Conservation (phyloP, 2,113 vertebrate species). For the Theristicus caerulescens region DNA sequence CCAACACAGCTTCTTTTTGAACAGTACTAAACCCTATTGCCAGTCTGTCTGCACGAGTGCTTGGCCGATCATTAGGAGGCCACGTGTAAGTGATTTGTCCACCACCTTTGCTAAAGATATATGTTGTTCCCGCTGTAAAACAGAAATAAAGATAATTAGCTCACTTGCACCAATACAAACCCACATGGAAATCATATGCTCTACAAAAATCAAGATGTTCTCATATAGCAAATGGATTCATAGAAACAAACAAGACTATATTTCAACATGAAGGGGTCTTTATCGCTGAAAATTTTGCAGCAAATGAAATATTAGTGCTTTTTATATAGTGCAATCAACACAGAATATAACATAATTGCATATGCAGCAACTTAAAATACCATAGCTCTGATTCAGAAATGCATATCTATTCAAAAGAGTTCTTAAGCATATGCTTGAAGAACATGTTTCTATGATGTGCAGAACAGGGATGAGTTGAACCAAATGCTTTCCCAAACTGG, state of each 20-base stretch:
- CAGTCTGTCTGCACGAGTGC: slow-evolving; percentile 95
- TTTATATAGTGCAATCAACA: slow-evolving; percentile 17
- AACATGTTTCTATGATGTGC: neutral
- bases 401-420: neutral
- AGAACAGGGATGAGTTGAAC: neutral
- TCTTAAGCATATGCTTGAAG: neutral
- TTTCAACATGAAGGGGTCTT: slow-evolving; percentile 23
- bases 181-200: neutral
- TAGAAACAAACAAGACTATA: neutral
- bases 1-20: slow-evolving; percentile 93
- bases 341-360: slow-evolving; percentile 16
- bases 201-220: neutral
- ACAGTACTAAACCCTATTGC: slow-evolving; percentile 98
- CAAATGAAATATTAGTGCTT: neutral
- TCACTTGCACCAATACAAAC: neutral
- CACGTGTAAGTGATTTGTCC: slow-evolving; percentile 98
- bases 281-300: slow-evolving; percentile 12
- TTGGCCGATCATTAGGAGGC: slow-evolving; percentile 97
- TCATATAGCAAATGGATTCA: neutral
- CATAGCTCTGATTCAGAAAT: neutral
- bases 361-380: neutral
- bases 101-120: slow-evolving; percentile 97
- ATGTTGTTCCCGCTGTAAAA: slow-evolving; percentile 92
- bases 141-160: slow-evolving; percentile 47
- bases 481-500: neutral